phyloP scores from a whole-genome alignment of 2,888 invertebrate genomes.

The Callinectes sapidus region DNA sequence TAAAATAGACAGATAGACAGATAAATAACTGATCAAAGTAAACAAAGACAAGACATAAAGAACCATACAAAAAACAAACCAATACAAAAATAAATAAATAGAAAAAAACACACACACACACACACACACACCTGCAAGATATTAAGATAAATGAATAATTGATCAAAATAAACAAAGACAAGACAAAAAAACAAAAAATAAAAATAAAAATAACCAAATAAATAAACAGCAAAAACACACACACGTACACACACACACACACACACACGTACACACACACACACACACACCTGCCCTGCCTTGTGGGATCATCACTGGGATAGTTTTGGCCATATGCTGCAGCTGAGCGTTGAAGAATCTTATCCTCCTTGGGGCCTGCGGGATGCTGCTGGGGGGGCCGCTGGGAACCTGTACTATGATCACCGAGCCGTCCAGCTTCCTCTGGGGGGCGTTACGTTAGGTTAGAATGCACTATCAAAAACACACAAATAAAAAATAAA shows the following conservation, averaged over 20 bases:
- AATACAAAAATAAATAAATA: too few species aligned
- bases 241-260: background rate
- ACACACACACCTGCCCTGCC: constrained; percentile 35
- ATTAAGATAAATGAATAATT: too few species aligned
- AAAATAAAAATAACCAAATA: too few species aligned
- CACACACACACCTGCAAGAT: too few species aligned
- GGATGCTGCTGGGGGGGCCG: constrained; percentile 64
- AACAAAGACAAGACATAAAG: too few species aligned
- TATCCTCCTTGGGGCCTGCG: constrained; percentile 66
- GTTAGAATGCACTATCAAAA: too few species aligned
- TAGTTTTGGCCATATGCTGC: constrained; percentile 68
- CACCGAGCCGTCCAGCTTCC: constrained; percentile 63
- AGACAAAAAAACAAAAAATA: background rate
- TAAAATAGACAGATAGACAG: too few species aligned
- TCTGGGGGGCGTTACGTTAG: constrained; percentile 76
- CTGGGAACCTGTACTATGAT: constrained; percentile 68
- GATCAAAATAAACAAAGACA: background rate
- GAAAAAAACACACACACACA: too few species aligned
- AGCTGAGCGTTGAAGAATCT: constrained; percentile 70
- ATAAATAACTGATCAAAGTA: too few species aligned
- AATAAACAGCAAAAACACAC: background rate
- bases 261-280: background rate
- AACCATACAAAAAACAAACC: too few species aligned
- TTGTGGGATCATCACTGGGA: constrained; percentile 65
- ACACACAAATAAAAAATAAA: too few species aligned